Evolutionary conservation across 2,113 vertebrate species (phyloP).

Genomic region (Heloderma charlesbogerti): DNA sequence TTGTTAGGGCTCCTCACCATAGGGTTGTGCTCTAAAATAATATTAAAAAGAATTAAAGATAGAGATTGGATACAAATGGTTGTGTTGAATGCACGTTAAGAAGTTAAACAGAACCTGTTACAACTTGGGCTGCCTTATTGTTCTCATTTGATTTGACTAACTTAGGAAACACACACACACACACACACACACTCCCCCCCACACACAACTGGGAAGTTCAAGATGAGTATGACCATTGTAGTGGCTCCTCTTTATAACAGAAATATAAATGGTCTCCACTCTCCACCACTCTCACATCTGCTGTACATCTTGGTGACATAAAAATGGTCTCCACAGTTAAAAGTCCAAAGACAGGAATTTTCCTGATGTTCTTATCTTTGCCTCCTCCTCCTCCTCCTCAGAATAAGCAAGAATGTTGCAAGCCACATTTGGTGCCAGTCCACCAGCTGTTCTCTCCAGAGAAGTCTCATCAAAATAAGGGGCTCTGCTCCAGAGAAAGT

Average conservation of each 20-base stretch:
- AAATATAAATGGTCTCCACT: neutral
- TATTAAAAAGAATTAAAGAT: neutral
- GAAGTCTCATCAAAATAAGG: conserved; percentile 1
- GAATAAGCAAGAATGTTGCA: conserved; percentile 14
- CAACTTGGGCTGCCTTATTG: neutral
- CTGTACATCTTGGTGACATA: neutral
- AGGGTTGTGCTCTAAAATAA: neutral
- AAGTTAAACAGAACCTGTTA: neutral
- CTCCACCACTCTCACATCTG: neutral
- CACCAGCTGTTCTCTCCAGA: neutral
- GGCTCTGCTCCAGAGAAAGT: conserved; percentile 8
- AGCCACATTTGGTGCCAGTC: neutral
- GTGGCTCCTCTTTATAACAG: neutral
- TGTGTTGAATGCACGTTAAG: neutral
- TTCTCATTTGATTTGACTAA: neutral
- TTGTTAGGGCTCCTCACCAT: too few species aligned
- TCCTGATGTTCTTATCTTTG: neutral
- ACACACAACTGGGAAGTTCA: neutral
- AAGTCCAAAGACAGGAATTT: neutral
- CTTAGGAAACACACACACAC: neutral
- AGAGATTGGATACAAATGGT: neutral
- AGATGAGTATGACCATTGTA: neutral
- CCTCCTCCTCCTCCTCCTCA: neutral
- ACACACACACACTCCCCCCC: neutral
- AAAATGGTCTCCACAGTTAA: neutral